phyloP scores from a whole-genome alignment of 2,113 vertebrate genomes.

The Colaptes auratus region DNA sequence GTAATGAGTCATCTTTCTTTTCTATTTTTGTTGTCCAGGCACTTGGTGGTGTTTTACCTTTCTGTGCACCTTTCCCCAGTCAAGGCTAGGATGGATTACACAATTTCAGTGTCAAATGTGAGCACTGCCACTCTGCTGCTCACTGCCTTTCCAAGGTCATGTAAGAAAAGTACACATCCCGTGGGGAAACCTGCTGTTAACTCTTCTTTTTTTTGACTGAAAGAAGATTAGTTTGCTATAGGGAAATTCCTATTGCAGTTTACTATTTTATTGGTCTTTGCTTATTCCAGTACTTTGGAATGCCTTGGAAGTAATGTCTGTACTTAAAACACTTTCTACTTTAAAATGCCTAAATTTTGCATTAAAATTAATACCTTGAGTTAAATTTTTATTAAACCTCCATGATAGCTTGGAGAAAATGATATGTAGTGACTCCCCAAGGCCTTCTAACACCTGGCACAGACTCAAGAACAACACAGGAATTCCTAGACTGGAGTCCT shows the following conservation, averaged over 20 bases:
- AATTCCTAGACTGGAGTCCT: slow-evolving; percentile 48
- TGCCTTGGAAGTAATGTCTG: not conserved
- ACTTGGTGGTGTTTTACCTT: not conserved
- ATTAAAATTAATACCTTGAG: not conserved
- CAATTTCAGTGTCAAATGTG: not conserved
- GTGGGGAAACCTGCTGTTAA: not conserved
- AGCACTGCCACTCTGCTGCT: not conserved
- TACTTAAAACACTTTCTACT: not conserved
- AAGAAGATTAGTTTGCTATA: not conserved
- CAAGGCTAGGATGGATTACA: not conserved
- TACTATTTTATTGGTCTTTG: not conserved
- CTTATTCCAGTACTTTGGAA: not conserved
- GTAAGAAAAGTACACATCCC: not conserved
- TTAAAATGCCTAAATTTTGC: not conserved
- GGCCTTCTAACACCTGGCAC: slow-evolving; percentile 32
- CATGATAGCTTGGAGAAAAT: not conserved
- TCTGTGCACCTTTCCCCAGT: not conserved
- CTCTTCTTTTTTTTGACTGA: not conserved
- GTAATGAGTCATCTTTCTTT: not conserved
- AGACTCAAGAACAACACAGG: slow-evolving; percentile 43
- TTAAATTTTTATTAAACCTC: not conserved
- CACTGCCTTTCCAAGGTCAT: not conserved
- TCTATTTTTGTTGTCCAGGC: not conserved
- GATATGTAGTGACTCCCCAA: not conserved
- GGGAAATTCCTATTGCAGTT: not conserved